Conservation (phyloP, 2,888 invertebrate genomes). For the Melanotus villosus region DNA sequence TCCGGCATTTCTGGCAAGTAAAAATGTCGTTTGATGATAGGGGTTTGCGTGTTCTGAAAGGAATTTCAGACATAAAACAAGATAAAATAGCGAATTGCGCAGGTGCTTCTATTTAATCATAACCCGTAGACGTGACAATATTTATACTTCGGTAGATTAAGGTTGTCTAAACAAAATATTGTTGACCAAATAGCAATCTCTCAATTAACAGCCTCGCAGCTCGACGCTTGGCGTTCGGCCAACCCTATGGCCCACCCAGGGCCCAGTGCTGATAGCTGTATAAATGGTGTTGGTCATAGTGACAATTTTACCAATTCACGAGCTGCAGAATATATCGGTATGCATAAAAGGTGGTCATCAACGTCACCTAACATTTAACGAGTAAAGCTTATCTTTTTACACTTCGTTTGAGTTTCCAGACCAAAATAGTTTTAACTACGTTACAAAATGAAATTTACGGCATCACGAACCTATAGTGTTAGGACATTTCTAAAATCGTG, state of each 20-base stretch:
- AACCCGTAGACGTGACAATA: conserved; percentile 66
- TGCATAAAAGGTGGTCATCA: conserved; percentile 61
- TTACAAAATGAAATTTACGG: conserved; percentile 40
- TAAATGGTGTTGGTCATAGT: conserved; percentile 62
- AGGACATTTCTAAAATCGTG: conserved; percentile 26
- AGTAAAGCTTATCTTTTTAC: conserved; percentile 46
- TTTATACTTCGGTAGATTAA: conserved; percentile 65
- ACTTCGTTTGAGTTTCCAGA: conserved; percentile 40
- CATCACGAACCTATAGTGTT: conserved; percentile 24
- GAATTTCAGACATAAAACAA: conserved; percentile 17
- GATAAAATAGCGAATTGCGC: conserved; percentile 36
- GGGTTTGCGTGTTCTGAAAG: not conserved
- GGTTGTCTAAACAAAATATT: conserved; percentile 61
- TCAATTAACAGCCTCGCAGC: conserved; percentile 63
- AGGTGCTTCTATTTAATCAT: conserved; percentile 60
- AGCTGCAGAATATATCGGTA: conserved; percentile 63
- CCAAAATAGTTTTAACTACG: conserved; percentile 43
- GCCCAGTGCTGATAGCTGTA: conserved; percentile 62
- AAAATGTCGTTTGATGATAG: not conserved
- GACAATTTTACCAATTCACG: conserved; percentile 65
- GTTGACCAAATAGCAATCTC: conserved; percentile 65
- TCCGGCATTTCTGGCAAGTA: conserved; percentile 1
- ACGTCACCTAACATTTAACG: conserved; percentile 64
- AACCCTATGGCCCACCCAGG: conserved; percentile 60
- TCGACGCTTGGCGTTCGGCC: conserved; percentile 58